Base-by-base conservation (phyloP, 2,797 vertebrate species). In the Silurus aristotelis region DNA sequence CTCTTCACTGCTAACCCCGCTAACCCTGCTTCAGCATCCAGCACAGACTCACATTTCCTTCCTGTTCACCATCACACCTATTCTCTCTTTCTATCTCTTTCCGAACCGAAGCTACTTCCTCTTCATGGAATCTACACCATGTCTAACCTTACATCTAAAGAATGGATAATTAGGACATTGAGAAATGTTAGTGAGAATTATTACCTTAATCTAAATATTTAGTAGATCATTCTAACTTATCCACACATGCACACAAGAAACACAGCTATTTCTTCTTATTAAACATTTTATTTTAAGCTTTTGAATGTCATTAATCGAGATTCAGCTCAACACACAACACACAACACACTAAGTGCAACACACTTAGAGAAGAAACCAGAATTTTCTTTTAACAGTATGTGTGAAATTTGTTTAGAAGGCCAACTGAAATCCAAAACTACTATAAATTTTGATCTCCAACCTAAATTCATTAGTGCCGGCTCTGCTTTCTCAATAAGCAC, bases 1-100 rank as follows among this genome's bases (percentile, higher is more conserved):
- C 86, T 86, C 90, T 91, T 87, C 91, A 91, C 90, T 91, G 67
- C 83, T 84, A 82, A 82, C 66, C 61, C 89, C 85, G 91, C 89
- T 90, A 88, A 91, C 78, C 87, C 89, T 67, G 71, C 75, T 85
- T 84, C 82, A 88, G 88, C 82, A 85, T 83, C 88, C 90, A 90
- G 91, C 92, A 91, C 82, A 91, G 92, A 90, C 83, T 87, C 81
- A 38, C 82, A 22, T 55, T 76, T 73, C 67, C 87, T 88, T 84
- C 85, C 77, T 84, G 67, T 87, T 67, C 77, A 58, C 80, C 81
- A 71, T 71, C 85, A 66, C 61, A 22, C 60, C n/a, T 52, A n/a
- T 80, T 20, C 27, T 55, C 27, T 58, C 75, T 38, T 2, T 58
- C 15, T 70, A 31, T 58, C n/a, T 25, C 8, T 38, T 22, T 72